phyloP scores from a whole-genome alignment of 2,888 invertebrate genomes.

The Thereva unica region DNA sequence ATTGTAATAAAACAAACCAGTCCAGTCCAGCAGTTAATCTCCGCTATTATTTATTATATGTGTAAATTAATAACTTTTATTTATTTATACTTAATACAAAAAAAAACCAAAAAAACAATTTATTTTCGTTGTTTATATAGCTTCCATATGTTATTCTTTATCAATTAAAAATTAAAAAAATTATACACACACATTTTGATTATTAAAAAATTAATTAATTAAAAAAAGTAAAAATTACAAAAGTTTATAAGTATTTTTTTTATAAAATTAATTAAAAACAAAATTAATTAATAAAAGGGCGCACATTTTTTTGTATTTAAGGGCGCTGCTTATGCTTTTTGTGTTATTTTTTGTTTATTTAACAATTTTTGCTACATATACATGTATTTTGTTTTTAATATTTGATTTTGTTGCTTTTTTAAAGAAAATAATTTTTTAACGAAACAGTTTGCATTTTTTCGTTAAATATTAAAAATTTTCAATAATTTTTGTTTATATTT shows the following conservation, averaged over 20 bases:
- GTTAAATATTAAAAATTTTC: no score
- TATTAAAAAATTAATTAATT: constrained; percentile 17
- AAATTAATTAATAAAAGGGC: constrained; percentile 20
- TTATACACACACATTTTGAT: no score
- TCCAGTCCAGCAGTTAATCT: constrained; percentile 22
- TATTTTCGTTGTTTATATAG: no score
- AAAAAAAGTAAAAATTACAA: constrained; percentile 9
- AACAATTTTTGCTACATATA: constrained; percentile 3
- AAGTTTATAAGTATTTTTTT: constrained; percentile 20
- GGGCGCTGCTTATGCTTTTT: constrained; percentile 10
- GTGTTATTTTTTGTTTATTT: constrained; percentile 10
- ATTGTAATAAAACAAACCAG: constrained; percentile 17
- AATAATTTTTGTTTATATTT: no score
- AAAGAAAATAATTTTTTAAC: no score
- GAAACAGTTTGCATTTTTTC: no score
- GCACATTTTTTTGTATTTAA: constrained; percentile 14
- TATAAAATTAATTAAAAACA: constrained; percentile 19
- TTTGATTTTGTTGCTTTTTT: no score
- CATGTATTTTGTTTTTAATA: not conserved
- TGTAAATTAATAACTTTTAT: constrained; percentile 14
- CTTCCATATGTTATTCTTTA: no score
- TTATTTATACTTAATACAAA: no score
- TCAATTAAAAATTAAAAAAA: no score
- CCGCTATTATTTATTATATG: constrained; percentile 24
- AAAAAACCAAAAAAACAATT: no score